Conservation (phyloP, 1,140 invertebrate species). For the Branchinecta lynchi region DNA sequence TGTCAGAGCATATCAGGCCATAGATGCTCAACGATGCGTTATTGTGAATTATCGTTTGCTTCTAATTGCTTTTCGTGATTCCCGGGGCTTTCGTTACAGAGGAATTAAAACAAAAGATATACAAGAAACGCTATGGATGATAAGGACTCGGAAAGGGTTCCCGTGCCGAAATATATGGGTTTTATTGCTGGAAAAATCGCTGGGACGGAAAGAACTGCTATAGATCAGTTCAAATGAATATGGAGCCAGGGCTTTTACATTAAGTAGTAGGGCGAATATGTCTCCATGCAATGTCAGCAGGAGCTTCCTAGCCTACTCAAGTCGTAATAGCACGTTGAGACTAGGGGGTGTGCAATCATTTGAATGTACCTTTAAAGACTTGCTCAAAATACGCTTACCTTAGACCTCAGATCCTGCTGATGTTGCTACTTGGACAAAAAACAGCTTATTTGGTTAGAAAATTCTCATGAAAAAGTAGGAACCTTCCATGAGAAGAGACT, state of each 20-base stretch:
- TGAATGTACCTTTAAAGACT: no score
- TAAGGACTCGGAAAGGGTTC: conserved; percentile 2
- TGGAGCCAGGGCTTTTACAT: neutral
- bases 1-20: conserved; percentile 6
- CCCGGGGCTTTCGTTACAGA: neutral
- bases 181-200: conserved; percentile 10
- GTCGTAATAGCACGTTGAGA: no score
- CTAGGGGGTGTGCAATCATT: no score
- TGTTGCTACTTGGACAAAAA: no score
- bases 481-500: no score
- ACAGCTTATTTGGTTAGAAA: no score
- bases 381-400: no score
- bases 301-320: no score
- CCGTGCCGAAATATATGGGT: neutral
- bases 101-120: conserved; percentile 5
- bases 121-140: neutral
- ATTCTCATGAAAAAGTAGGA: no score
- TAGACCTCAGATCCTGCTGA: no score
- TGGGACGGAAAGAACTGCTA: neutral
- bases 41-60: conserved; percentile 7
- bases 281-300: no score
- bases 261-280: no score
- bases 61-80: conserved; percentile 11
- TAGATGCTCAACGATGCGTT: conserved; percentile 11
- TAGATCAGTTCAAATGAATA: neutral